phyloP scores from a whole-genome alignment of 2,888 invertebrate species.

The Siphlonurus alternatus region DNA sequence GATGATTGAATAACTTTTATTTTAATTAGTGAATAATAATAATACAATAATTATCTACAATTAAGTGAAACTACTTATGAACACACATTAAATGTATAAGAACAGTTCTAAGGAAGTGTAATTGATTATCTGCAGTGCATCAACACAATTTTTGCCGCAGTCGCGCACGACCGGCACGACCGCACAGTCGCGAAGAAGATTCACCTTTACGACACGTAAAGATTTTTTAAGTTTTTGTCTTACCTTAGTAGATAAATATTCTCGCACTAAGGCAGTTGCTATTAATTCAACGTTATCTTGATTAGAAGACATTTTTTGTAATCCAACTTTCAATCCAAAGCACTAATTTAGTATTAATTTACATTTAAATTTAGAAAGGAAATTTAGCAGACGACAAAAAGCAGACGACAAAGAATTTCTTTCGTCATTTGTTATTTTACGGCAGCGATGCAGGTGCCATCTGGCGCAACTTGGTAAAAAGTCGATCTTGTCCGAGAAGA shows the following conservation, averaged over 20 bases:
- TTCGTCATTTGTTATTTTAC: neutral
- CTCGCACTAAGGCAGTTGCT: neutral
- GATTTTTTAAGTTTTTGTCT: neutral
- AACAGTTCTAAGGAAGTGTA: no score
- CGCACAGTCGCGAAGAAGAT: neutral
- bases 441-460: conserved; percentile 1
- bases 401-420: neutral
- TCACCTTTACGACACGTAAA: neutral
- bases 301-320: neutral
- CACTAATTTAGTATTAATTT: neutral
- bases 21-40: no score
- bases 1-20: no score
- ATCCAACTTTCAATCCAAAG: neutral
- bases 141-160: conserved; percentile 3
- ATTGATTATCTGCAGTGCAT: conserved; percentile 3
- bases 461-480: neutral
- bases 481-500: neutral
- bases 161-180: neutral
- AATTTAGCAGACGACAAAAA: neutral
- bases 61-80: no score
- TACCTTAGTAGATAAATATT: neutral
- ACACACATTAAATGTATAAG: no score
- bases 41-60: no score
- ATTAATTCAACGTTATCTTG: neutral
- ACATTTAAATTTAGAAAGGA: neutral